Base-by-base conservation (phyloP, 2,797 vertebrate genomes). In the Coregonus sp. region DNA sequence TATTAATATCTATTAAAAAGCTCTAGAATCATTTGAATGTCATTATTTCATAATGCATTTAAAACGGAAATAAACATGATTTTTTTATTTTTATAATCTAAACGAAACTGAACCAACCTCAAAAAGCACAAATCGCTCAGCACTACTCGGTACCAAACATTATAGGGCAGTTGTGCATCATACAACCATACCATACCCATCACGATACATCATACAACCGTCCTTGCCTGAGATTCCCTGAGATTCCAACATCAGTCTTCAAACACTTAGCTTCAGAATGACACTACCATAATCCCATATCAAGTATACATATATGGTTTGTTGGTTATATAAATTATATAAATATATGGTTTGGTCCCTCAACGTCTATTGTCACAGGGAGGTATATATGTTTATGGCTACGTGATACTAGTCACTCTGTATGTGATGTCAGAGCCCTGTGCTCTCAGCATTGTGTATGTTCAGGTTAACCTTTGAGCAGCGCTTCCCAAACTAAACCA, bases 351-450 rank as follows among this genome's bases (percentile, higher is more conserved):
- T 75, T 31, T 51, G 18, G 40, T 33, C 2, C 5, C 29, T 40
- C 68, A 37, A 63, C 1, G n/a, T 61, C 16, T 54, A 80, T 73
- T 15, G 31, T 69, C 67, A 65, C 9, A 77, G 20, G 1, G 81
- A 88, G 81, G 80, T 87, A 76, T 85, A 80, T 47, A 80, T 47
- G 78, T 82, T 63, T 71, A 72, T 80, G 82, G 84, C 79, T 89
- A 81, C 78, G 71, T 79, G 68, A 84, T 63, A 80, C n/a, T 11
- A 47, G 40, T 47, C 0, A 25, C 2, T 1, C 59, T 61, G 59
- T 20, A 61, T 61, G 59, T 61, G n/a, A 67, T 15, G 61, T 75
- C 18, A 4, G 47, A 15, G 50, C 54, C 33, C 29, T 70, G 15
- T 35, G 4, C 14, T 16, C 40, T 35, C 20, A 31, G 7, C 33